Evolutionary conservation across 2,797 vertebrate species (phyloP).

Genomic region (Pseudomugil gertrudae): DNA sequence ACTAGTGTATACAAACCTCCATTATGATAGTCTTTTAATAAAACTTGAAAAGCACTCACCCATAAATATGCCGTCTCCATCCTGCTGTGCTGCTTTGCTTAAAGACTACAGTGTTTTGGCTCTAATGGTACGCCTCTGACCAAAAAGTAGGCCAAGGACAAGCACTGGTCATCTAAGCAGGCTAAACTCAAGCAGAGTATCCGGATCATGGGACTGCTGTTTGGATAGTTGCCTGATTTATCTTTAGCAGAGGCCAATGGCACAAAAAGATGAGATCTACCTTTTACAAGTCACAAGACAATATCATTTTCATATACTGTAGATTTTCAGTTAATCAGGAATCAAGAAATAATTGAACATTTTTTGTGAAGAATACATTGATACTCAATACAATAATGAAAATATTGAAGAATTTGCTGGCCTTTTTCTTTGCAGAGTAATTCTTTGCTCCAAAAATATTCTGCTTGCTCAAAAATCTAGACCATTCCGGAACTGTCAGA

Average conservation of each 20-base stretch:
- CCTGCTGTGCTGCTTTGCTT: slow-evolving; percentile 59
- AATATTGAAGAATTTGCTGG: slow-evolving; percentile 19
- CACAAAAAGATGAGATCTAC: slow-evolving; percentile 29
- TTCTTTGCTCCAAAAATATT: slow-evolving; percentile 47
- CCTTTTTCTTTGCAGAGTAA: slow-evolving; percentile 27
- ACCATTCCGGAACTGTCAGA: slow-evolving; percentile 51
- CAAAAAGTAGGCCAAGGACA: slow-evolving; percentile 80
- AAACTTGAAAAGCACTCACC: slow-evolving; percentile 72
- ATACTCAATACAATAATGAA: slow-evolving; percentile 3
- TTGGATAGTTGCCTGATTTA: slow-evolving; percentile 49
- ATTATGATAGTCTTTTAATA: slow-evolving; percentile 43
- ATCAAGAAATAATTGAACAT: background rate
- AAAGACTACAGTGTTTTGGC: slow-evolving; percentile 60
- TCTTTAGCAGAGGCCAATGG: slow-evolving; percentile 33
- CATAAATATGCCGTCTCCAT: slow-evolving; percentile 69
- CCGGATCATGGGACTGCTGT: slow-evolving; percentile 58
- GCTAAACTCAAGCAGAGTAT: slow-evolving; percentile 62
- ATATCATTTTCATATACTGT: background rate
- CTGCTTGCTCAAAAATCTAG: slow-evolving; percentile 36
- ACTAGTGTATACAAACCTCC: slow-evolving; percentile 42
- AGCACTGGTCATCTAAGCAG: slow-evolving; percentile 72
- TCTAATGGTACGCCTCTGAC: slow-evolving; percentile 53
- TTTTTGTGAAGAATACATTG: background rate
- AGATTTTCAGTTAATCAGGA: background rate
- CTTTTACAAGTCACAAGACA: background rate